These are phyloP conservation scores for Conus canariensis DNA, from an alignment of 2,888 invertebrate genomes.

Conservation along the genomic window DNA sequence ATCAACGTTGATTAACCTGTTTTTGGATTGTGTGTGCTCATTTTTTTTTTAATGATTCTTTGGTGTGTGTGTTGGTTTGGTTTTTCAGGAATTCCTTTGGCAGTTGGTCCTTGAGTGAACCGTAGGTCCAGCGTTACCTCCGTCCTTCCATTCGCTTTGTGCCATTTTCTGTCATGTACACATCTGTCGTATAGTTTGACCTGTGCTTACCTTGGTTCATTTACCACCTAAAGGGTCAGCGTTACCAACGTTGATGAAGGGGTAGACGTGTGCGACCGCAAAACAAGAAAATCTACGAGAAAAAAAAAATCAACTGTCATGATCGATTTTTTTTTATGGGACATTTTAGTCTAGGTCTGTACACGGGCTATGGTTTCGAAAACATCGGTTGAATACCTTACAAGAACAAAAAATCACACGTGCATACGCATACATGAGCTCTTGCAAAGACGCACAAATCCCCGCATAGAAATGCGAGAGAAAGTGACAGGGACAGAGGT, in stretches of 20 bases:
- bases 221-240: not conserved
- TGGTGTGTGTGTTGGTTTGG: not conserved
- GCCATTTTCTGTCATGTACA: not conserved
- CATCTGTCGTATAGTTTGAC: not conserved
- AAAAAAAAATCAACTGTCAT: not conserved
- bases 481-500: too few relatives aligned
- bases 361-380: too few relatives aligned
- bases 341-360: too few relatives aligned
- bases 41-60: not conserved
- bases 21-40: not conserved
- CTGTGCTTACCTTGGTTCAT: too few relatives aligned
- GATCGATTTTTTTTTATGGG: too few relatives aligned
- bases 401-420: too few relatives aligned
- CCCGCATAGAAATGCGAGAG: too few relatives aligned
- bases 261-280: not conserved
- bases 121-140: slow-evolving; percentile 25
- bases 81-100: slow-evolving; percentile 28
- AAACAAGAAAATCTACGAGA: not conserved
- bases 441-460: too few relatives aligned
- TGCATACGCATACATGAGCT: too few relatives aligned
- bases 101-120: slow-evolving; percentile 28
- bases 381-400: too few relatives aligned
- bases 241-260: not conserved
- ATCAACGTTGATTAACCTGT: not conserved
- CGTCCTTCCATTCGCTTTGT: not conserved